Base-by-base conservation (phyloP, 2,888 invertebrate species). In the Caenorhabditis angaria region DNA sequence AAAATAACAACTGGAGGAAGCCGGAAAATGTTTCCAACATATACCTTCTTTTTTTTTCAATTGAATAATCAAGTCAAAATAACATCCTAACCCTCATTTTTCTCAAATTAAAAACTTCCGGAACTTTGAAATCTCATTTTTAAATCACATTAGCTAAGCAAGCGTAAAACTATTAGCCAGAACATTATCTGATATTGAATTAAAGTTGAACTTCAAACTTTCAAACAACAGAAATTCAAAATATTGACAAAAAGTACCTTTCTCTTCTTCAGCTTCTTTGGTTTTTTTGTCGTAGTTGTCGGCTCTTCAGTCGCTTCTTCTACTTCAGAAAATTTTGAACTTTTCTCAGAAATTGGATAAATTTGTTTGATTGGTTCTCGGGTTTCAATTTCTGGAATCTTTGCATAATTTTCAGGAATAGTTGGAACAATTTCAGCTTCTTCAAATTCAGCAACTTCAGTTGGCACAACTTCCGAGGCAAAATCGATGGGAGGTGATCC, bases 391-490 rank as follows among this genome's bases (percentile, higher is more conserved):
- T 41, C 41, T 3, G 41, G 41, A 18, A 41, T 18, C 18, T 41
- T 41, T 14, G 41, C 41, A 41, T 41, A 41, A 41, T 41, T 18
- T 3, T 18, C 2, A 18, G 41, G 41, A 12, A 41, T 41, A 3
- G 41, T 41, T 14, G 41, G 41, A 6, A 41, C 41, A 10, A 18
- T n/a, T 6, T 48, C 18, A n/a, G 22, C 35, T n/a, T 64, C 63
- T 56, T 70, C 69, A 22, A 59, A 47, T 29, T 53, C 35, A n/a
- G 24, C 41, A 2, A 53, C 55, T 29, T 61, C 61, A 2, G 57
- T 56, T 10, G 69, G 56, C 3, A 53, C 51, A 12, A 70, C 69
- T 70, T 70, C 64, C n/a, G 41, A 41, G 3, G 3, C 41, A 41
- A 41, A 41, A 3, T 41, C 41, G 14, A 41, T 14, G 3, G 41